Evolutionary conservation across 2,888 invertebrate species (phyloP), one percentile per base, ranked within the genome.

Genomic region (Venusia cambrica): DNA sequence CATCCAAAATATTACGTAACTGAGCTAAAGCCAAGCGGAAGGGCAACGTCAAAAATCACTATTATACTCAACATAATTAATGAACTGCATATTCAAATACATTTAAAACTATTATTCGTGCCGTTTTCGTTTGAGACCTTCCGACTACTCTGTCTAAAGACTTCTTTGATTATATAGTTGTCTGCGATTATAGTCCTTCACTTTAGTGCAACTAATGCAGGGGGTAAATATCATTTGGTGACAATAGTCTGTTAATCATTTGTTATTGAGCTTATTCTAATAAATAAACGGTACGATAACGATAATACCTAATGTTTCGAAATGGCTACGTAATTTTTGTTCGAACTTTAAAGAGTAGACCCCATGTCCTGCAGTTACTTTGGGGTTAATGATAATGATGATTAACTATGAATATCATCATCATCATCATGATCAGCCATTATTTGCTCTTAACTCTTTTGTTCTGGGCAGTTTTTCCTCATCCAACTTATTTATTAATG

Each of bases 101-200:
- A 77, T 87, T 85, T 79, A 78, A 84, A 87, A 85, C 87, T 84
- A 87, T 87, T 87, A 87, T 84, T 85, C 83, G 84, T 81, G 73
- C 78, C 79, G 77, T 87, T 87, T 42, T 84, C 73, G 73, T 85
- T 83, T 83, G 74, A 80, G 80, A 76, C 53, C 73, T 73, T 68
- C 85, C 85, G 85, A 80, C 77, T 58, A 64, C 74, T 71, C 73
- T 79, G 69, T 80, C 73, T 75, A 81, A 76, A 73, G 74, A 68
- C 66, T 66, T 64, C 70, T 74, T 77, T 83, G 80, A 81, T 85
- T 81, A 74, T 73, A 70, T 59, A 56, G 55, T 56, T 65, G 35
- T 65, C 65, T 77, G 79, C 78, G 63, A 79, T 80, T 80, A 74
- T 68, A 63, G 66, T 57, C 58, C 57, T 61, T 53, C 35, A 42